Conservation (phyloP, 1,140 invertebrate species). For the Bombus vancouverensis region DNA sequence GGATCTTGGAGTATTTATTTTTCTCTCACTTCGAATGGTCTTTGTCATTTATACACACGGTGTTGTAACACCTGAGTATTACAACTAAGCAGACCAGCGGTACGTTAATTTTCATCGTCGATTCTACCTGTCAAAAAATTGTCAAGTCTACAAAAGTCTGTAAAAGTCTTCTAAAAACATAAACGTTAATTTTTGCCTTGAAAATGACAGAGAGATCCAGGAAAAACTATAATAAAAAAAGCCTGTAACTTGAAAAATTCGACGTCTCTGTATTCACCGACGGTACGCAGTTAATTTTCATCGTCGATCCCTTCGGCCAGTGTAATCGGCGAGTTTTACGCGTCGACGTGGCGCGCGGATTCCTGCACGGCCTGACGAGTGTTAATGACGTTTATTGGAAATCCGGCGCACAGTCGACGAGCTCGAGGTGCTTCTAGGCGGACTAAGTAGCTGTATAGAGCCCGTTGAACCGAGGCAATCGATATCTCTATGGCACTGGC, state of each 20-base stretch:
- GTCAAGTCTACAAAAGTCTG: too few species aligned
- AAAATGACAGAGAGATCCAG: too few species aligned
- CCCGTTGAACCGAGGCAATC: slow-evolving; percentile 64
- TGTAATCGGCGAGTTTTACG: slow-evolving; percentile 9
- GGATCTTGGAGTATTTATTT: too few species aligned
- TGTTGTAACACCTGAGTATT: too few species aligned
- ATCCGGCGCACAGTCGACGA: slow-evolving; percentile 52
- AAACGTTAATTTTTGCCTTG: background rate
- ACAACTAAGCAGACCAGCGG: too few species aligned
- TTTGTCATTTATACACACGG: too few species aligned
- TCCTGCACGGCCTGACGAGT: slow-evolving; percentile 39
- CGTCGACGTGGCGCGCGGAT: slow-evolving; percentile 13
- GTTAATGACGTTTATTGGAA: slow-evolving; percentile 67
- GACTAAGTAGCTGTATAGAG: slow-evolving; percentile 64
- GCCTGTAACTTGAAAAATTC: background rate
- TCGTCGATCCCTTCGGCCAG: slow-evolving; percentile 4
- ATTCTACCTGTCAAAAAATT: too few species aligned
- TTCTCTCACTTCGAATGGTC: too few species aligned
- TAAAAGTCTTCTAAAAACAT: too few species aligned
- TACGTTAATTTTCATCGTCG: too few species aligned
- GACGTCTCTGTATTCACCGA: background rate
- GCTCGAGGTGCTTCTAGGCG: slow-evolving; percentile 53
- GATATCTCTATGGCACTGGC: slow-evolving; percentile 69
- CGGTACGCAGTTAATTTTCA: slow-evolving; percentile 8
- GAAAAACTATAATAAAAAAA: background rate